Evolutionary conservation across 2,888 invertebrate genomes (phyloP).

Genomic region (Pristionchus japonicus): DNA sequence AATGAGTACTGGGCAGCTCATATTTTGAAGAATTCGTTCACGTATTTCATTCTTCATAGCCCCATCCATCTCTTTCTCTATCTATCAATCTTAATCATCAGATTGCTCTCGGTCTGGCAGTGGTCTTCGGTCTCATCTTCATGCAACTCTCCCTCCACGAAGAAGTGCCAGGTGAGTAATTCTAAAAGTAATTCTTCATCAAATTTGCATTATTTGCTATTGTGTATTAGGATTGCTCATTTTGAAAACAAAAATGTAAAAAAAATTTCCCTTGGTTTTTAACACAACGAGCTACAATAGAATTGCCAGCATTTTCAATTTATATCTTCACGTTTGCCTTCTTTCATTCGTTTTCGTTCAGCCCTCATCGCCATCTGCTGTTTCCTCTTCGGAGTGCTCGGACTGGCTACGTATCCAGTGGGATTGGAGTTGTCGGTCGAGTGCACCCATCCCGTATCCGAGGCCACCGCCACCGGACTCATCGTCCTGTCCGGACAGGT

Average conservation of each 20-base stretch:
- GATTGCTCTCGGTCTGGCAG: slow-evolving; percentile 71
- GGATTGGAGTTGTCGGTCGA: slow-evolving; percentile 78
- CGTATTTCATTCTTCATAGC: background rate
- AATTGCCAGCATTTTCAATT: too few relatives aligned
- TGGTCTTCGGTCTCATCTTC: slow-evolving; percentile 72
- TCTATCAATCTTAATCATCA: slow-evolving; percentile 51
- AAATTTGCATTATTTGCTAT: background rate
- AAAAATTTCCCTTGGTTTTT: too few relatives aligned
- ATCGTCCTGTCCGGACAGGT: slow-evolving; percentile 78
- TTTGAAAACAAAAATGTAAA: too few relatives aligned
- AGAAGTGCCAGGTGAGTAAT: background rate
- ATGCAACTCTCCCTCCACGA: slow-evolving; percentile 59
- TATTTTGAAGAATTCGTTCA: background rate
- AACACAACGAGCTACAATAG: too few relatives aligned
- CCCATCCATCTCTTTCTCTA: background rate
- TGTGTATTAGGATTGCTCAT: too few relatives aligned
- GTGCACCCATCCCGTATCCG: slow-evolving; percentile 78
- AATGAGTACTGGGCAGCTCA: too few relatives aligned
- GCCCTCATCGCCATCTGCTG: slow-evolving; percentile 73
- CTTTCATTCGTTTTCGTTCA: too few relatives aligned
- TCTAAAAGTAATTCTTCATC: background rate
- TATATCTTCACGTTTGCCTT: too few relatives aligned
- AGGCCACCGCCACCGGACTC: slow-evolving; percentile 78
- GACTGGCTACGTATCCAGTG: slow-evolving; percentile 78
- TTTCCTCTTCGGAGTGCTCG: slow-evolving; percentile 77